phyloP scores from a whole-genome alignment of 2,113 vertebrate genomes.

The Progne subis region DNA sequence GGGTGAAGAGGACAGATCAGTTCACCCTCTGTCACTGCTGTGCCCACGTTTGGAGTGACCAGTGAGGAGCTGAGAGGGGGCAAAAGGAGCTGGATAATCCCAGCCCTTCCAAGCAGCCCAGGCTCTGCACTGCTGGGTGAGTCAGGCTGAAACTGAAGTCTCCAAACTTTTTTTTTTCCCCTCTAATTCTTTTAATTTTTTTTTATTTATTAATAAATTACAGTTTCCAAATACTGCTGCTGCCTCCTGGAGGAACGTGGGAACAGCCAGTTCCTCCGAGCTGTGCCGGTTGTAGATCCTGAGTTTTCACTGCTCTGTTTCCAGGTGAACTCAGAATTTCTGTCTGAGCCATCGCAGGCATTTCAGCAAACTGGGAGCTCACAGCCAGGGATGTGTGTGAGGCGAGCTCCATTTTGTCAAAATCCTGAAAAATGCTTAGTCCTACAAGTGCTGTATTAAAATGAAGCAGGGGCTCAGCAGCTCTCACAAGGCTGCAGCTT shows the following conservation, averaged over 20 bases:
- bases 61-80: neutral
- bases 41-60: neutral
- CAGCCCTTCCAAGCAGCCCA: neutral
- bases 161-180: neutral
- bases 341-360: neutral
- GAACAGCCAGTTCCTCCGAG: neutral
- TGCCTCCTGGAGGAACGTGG: conserved; percentile 6
- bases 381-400: neutral
- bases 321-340: neutral
- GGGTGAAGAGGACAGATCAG: neutral
- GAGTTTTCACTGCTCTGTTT: neutral
- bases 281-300: neutral
- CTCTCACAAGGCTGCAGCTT: neutral
- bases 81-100: neutral
- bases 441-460: neutral
- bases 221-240: neutral
- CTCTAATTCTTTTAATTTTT: neutral
- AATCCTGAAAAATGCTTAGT: neutral
- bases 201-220: neutral
- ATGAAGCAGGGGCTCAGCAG: neutral
- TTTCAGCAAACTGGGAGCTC: neutral
- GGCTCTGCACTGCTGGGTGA: neutral
- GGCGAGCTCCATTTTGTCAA: neutral
- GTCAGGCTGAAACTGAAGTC: neutral
- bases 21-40: neutral